phyloP scores from a whole-genome alignment of 2,797 vertebrate genomes.

The Xiphophorus birchmanni region DNA sequence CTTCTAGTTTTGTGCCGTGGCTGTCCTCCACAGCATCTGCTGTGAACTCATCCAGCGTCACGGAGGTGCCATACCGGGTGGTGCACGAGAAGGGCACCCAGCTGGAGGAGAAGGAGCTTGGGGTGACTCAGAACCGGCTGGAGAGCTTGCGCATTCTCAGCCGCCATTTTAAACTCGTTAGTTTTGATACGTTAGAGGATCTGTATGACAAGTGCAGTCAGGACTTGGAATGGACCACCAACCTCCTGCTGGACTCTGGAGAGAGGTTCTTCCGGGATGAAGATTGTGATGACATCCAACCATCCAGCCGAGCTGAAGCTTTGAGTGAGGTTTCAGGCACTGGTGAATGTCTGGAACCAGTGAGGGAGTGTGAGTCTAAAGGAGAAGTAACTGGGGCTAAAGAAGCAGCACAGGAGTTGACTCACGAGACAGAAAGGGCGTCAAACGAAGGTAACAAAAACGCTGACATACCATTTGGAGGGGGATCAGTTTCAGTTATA shows the following conservation, averaged over 20 bases:
- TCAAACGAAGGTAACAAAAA: constrained; percentile 18
- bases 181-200: constrained; percentile 91
- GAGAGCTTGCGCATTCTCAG: constrained; percentile 88
- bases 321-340: constrained; percentile 20
- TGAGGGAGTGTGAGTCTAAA: constrained; percentile 12
- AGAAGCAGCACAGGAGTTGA: constrained; percentile 22
- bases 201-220: constrained; percentile 95
- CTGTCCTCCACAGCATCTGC: constrained; percentile 47
- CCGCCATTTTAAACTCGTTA: constrained; percentile 89
- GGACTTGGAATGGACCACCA: constrained; percentile 94
- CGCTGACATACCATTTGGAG: not conserved
- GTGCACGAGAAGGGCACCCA: constrained; percentile 91
- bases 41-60: constrained; percentile 59
- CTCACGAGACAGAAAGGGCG: not conserved
- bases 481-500: constrained; percentile 8
- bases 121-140: constrained; percentile 79
- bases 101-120: constrained; percentile 90
- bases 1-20: constrained; percentile 84
- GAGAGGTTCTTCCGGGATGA: constrained; percentile 86
- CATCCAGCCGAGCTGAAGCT: constrained; percentile 11
- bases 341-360: not conserved
- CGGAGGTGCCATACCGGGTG: constrained; percentile 87
- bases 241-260: constrained; percentile 94
- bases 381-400: constrained; percentile 8
- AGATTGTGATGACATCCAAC: constrained; percentile 56